Base-by-base conservation (phyloP, 2,113 vertebrate species). In the Psittacara wagleri region DNA sequence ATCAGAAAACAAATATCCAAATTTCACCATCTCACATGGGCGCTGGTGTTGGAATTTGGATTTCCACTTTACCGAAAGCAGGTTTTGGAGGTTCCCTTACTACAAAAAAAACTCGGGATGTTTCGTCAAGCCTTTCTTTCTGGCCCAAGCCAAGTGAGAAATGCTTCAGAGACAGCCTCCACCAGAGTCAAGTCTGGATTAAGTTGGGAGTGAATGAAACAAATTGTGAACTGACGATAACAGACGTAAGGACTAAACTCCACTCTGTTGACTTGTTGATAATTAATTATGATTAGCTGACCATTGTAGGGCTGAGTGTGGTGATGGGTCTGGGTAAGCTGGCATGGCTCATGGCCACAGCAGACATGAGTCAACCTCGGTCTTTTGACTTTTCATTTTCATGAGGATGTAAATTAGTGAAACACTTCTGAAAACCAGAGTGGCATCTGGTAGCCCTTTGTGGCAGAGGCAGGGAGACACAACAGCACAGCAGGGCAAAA, bases 401-500 rank as follows among this genome's bases (percentile, higher is more conserved):
- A 25, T 64, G 91, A 85, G 93, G 70, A 78, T 31, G 52, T 61
- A 23, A 92, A 95, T 84, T 63, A 86, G 68, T 51, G 51, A 59
- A 91, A 72, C 22, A 2, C 77, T 84, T 85, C 24, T 79, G 78
- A 57, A 95, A 91, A 73, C 0, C 35, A 14, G 81, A 48, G 67
- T 1, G 15, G 83, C 94, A 87, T 92, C 94, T 95, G 89, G 81
- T 24, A 87, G 84, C 51, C 80, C 90, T 96, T 78, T 87, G 88
- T 59, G 57, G 69, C 0, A 0, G 43, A 33, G 68, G 27, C 78
- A 66, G 83, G 64, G 87, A 91, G 89, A 81, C 62, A 77, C 73
- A 95, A 68, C 89, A 87, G 84, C 83, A 79, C 91, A 95, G 81
- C 81, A 64, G 89, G 96, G 73, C 80, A 79, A 49, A 84, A 73